phyloP scores from a whole-genome alignment of 2,888 invertebrate genomes.

The Lasius platythorax region DNA sequence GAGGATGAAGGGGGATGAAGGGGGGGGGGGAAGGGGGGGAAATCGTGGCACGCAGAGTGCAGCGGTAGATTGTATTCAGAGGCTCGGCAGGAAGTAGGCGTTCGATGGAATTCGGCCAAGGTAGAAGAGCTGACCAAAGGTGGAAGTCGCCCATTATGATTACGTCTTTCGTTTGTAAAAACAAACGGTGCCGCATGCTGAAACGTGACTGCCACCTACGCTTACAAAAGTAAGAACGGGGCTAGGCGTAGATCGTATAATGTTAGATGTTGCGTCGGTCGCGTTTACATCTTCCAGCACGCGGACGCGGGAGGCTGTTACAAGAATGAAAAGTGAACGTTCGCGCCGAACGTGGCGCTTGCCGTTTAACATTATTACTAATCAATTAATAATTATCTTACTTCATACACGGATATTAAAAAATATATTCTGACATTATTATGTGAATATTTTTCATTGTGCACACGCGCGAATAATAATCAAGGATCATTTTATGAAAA shows the following conservation, averaged over 20 bases:
- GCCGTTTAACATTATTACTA: not conserved
- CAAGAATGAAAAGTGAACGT: not conserved
- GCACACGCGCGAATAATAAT: not conserved
- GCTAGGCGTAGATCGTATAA: slow-evolving; percentile 12
- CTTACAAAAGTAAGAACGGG: slow-evolving; percentile 41
- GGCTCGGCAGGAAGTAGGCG: slow-evolving; percentile 85
- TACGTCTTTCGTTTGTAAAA: slow-evolving; percentile 78
- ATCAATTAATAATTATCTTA: not conserved
- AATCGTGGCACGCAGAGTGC: slow-evolving; percentile 68
- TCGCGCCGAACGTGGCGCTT: not conserved
- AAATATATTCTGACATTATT: too few species aligned
- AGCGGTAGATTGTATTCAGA: slow-evolving; percentile 80
- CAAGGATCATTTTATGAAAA: slow-evolving; percentile 16
- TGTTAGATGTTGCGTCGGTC: not conserved
- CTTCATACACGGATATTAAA: not conserved
- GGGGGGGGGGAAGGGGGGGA: slow-evolving; percentile 37
- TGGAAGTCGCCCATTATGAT: slow-evolving; percentile 82
- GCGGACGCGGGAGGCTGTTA: too few species aligned
- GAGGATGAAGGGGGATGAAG: slow-evolving; percentile 50
- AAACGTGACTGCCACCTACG: slow-evolving; percentile 53
- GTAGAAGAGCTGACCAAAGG: slow-evolving; percentile 80
- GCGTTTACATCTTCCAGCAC: not conserved
- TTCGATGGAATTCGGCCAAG: slow-evolving; percentile 85
- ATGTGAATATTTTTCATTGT: not conserved
- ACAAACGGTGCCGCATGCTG: slow-evolving; percentile 69